Percentiles rank a stretch among this genome's conserved stretches.
phyloP scores from a whole-genome alignment of 1,140 invertebrate species.

The Chrysoperla carnea region DNA sequence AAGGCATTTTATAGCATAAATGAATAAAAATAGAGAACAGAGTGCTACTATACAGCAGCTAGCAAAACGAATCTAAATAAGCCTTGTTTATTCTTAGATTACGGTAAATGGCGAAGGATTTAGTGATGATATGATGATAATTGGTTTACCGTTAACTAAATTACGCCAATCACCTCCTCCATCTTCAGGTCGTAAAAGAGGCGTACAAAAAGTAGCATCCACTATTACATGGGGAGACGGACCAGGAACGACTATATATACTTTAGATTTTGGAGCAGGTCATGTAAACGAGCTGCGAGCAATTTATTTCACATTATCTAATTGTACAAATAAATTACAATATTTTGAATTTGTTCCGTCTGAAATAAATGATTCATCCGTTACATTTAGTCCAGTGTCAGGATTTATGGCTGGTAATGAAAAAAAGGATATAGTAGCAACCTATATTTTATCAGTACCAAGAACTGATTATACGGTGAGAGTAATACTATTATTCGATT shows the following conservation, averaged over 20 bases:
- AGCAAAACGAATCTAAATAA: too few species aligned
- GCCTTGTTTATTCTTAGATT: slow-evolving; percentile 9
- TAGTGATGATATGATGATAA: slow-evolving; percentile 8
- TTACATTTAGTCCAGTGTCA: slow-evolving; percentile 3
- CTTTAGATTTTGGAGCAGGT: slow-evolving; percentile 11
- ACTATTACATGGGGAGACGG: background rate
- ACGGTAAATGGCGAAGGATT: slow-evolving; percentile 7
- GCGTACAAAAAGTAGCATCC: background rate
- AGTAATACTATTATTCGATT: too few species aligned
- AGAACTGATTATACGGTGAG: slow-evolving; percentile 1
- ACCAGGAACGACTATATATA: slow-evolving; percentile 1
- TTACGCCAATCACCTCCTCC: background rate
- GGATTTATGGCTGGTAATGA: slow-evolving; percentile 14
- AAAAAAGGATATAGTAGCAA: slow-evolving; percentile 14
- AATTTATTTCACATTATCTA: slow-evolving; percentile 12
- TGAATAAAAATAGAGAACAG: too few species aligned
- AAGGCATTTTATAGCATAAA: too few species aligned
- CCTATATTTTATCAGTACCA: slow-evolving; percentile 10
- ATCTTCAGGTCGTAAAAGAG: too few species aligned
- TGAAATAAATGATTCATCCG: too few species aligned
- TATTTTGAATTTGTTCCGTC: slow-evolving; percentile 10
- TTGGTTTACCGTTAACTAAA: slow-evolving; percentile 3
- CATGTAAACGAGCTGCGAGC: slow-evolving; percentile 10
- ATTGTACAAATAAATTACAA: slow-evolving; percentile 11
- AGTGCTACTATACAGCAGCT: too few species aligned